A percentile compares a stretch with the other conserved stretches of the same genome.
Evolutionary conservation across 1,140 invertebrate species (phyloP).

Genomic region (Octopus sinensis): DNA sequence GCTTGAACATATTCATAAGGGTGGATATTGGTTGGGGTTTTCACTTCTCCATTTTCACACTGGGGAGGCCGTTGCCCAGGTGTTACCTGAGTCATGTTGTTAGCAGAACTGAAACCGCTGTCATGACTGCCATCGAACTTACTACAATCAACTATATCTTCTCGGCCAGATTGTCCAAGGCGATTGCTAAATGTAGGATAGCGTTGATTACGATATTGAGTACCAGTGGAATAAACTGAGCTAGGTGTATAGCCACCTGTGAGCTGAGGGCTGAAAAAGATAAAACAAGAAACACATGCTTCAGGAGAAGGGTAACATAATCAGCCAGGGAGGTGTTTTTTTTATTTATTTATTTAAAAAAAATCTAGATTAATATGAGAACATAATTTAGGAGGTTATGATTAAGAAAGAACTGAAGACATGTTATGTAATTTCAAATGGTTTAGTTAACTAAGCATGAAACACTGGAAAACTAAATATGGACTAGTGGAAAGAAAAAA

Average conservation of each 20-base stretch:
- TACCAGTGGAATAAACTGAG: conserved; percentile 51
- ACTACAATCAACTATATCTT: conserved; percentile 21
- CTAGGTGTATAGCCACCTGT: conserved; percentile 54
- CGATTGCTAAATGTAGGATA: conserved; percentile 47
- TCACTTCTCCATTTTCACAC: conserved; percentile 44
- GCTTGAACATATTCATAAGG: conserved; percentile 19
- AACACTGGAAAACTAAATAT: no score
- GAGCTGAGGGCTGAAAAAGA: conserved; percentile 38
- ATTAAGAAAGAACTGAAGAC: no score
- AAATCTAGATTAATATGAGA: no score
- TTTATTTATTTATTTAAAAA: no score
- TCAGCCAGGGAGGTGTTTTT: no score
- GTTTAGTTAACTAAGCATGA: no score
- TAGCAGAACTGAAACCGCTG: conserved; percentile 40
- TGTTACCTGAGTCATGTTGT: conserved; percentile 46
- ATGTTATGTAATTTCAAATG: no score
- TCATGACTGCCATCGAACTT: conserved; percentile 36
- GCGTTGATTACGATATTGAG: conserved; percentile 55
- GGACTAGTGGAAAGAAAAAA: no score
- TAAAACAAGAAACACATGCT: conserved; percentile 15
- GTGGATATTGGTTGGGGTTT: conserved; percentile 33
- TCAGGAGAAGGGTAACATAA: background rate
- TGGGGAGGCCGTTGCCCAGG: conserved; percentile 38
- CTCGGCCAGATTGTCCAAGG: conserved; percentile 35
- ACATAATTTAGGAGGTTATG: no score